Evolutionary conservation across 2,797 vertebrate species (phyloP).

Genomic region (Pipistrellus kuhlii): DNA sequence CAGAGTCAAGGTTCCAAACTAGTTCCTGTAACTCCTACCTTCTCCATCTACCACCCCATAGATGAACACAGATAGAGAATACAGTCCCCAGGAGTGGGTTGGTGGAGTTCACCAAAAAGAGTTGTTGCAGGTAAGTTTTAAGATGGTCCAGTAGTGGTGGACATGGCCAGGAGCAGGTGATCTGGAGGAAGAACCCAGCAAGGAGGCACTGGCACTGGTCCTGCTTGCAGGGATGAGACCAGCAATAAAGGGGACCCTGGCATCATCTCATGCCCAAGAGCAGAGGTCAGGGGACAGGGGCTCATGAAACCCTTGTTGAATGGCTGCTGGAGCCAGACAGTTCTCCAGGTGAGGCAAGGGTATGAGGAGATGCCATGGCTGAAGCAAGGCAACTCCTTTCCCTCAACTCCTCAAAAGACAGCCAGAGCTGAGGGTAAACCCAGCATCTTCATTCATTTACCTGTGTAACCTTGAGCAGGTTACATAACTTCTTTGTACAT

Average conservation of each 20-base stretch:
- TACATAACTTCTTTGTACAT: background rate
- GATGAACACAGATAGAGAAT: background rate
- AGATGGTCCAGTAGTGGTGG: background rate
- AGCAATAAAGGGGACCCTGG: background rate
- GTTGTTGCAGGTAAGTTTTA: background rate
- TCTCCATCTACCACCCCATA: background rate
- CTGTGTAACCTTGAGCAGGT: background rate
- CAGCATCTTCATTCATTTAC: conserved; percentile 4
- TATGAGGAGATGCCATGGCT: background rate
- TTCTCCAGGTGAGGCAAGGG: background rate
- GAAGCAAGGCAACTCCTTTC: background rate
- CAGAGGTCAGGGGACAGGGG: background rate
- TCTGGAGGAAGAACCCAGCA: background rate
- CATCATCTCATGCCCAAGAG: background rate
- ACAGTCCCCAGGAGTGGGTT: background rate
- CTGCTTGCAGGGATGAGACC: background rate
- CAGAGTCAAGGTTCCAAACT: background rate
- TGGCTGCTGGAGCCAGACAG: background rate
- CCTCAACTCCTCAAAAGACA: background rate
- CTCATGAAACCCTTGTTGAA: background rate
- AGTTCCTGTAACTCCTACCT: background rate
- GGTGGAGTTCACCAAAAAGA: background rate
- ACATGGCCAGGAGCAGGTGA: background rate
- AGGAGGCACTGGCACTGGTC: background rate
- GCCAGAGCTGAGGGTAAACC: background rate